Evolutionary conservation across 2,888 invertebrate genomes (phyloP), one percentile per base, ranked within the genome.

Genomic region (Meta bourneti): DNA sequence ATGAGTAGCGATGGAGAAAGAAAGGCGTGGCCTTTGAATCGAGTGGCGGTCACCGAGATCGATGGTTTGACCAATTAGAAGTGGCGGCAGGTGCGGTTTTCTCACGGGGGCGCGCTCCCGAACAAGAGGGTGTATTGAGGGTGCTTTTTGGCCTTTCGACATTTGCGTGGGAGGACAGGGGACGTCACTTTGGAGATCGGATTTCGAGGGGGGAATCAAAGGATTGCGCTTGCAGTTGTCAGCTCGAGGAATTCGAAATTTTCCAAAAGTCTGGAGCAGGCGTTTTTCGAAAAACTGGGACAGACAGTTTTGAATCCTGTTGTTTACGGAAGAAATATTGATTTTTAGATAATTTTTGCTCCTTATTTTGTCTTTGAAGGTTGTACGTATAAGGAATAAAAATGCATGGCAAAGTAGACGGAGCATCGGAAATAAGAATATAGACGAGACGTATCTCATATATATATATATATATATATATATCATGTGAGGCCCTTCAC

Each of bases 41-140:
- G 91, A 74, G 71, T 88, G 88, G 71, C 79, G 87, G 87, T 87
- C 81, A 88, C 82, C 52, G 54, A 78, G 87, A 91, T 91, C 91
- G 91, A 91, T 91, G 91, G 77, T 78, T 83, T 87, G 87, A 84
- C 91, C 91, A 91, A 91, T 91, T 82, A 91, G 84, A 85, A 61
- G 77, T 75, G 69, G 34, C 69, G 71, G 82, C 91, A 91, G 87
- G 83, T 91, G 91, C 74, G 78, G 87, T 87, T 91, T 91, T 88
- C 91, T 72, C 91, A 91, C 79, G 84, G 81, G 77, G 86, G 83
- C 77, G 89, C 82, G 82, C 82, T 89, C 72, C 34, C 79, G 85
- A 72, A 81, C 90, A 90, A 84, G 90, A 79, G 51, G 83, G 54
- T 77, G 83, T 87, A 80, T 72, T 79, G 89, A 89, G 70, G 69